Conservation (phyloP, 1,140 invertebrate species). For the Microvelia longipes region DNA sequence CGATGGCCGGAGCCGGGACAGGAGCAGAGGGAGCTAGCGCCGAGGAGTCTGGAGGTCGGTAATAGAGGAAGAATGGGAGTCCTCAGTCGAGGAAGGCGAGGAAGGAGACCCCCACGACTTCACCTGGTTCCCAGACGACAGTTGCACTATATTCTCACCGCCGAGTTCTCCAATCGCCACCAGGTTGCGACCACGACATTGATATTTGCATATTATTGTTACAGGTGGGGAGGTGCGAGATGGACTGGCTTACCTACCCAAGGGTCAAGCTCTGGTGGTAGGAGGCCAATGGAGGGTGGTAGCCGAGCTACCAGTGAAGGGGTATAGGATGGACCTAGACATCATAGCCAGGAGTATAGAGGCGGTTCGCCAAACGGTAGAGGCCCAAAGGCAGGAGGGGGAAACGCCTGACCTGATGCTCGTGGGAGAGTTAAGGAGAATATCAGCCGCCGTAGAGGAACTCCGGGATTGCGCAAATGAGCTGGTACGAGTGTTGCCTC, state of each 20-base stretch:
- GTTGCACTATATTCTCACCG: neutral
- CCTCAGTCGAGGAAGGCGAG: no score
- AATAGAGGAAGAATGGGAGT: no score
- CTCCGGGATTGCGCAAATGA: neutral
- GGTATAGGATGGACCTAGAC: neutral
- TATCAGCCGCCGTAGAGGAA: neutral
- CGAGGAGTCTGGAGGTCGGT: no score
- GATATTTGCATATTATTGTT: neutral
- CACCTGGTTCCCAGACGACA: neutral
- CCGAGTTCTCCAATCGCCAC: neutral
- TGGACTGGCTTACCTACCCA: neutral
- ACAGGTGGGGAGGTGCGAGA: neutral
- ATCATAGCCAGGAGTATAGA: neutral
- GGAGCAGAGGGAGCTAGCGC: no score
- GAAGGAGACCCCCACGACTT: neutral
- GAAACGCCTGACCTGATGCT: neutral
- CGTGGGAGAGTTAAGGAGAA: neutral
- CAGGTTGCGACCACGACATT: neutral
- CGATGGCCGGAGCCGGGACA: no score
- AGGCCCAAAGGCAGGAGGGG: neutral
- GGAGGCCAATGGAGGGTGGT: neutral
- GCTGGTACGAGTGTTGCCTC: neutral
- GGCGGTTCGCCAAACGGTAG: neutral
- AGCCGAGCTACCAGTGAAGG: neutral
- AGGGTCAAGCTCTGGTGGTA: neutral